Conservation (phyloP, 2,888 invertebrate species). For the Gastracanthus pulcherrimus region DNA sequence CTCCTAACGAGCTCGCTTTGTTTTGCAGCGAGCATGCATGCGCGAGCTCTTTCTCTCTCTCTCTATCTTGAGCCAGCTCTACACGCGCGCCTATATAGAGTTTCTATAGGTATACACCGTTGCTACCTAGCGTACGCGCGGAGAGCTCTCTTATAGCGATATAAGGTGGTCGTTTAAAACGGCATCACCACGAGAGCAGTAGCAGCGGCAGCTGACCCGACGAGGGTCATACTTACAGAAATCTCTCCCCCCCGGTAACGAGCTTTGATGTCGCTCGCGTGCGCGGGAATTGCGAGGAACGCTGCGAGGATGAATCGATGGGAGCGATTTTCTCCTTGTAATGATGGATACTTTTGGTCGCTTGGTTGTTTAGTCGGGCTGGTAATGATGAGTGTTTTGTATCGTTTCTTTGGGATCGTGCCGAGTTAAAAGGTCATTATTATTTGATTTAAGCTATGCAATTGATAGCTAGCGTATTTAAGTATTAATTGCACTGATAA, state of each 20-base stretch:
- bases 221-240: conserved; percentile 34
- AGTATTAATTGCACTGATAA: too few relatives aligned
- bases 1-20: conserved; percentile 78
- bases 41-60: too few relatives aligned
- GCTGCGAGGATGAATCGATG: not conserved
- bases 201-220: conserved; percentile 33
- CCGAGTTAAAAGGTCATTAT: too few relatives aligned
- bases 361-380: too few relatives aligned
- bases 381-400: too few relatives aligned
- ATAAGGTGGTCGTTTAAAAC: conserved; percentile 54
- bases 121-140: not conserved
- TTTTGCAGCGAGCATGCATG: conserved; percentile 67
- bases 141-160: conserved; percentile 27
- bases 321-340: not conserved
- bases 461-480: too few relatives aligned
- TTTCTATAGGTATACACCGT: conserved; percentile 18
- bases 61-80: not conserved
- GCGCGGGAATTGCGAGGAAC: not conserved
- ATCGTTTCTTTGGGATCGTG: too few relatives aligned
- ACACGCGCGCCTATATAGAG: not conserved
- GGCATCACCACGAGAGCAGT: conserved; percentile 21
- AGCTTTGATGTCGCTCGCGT: conserved; percentile 33
- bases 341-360: conserved; percentile 1
- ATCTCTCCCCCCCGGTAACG: not conserved
- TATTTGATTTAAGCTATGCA: too few relatives aligned